phyloP scores from a whole-genome alignment of 2,888 invertebrate species.

The Disparrhopalites patrizii region DNA sequence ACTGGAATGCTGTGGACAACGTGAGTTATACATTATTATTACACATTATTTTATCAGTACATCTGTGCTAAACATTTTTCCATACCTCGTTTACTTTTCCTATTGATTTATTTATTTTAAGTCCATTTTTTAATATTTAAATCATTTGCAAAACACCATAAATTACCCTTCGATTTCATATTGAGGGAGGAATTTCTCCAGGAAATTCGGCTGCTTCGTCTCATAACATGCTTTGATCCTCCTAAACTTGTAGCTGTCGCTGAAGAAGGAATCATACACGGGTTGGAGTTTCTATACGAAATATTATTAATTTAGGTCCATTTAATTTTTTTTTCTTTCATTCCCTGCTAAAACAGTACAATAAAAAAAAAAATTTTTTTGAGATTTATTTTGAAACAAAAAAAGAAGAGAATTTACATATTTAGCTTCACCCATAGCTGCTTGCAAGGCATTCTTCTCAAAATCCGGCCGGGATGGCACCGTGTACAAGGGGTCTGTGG shows the following conservation, averaged over 20 bases:
- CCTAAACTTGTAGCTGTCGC: slow-evolving; percentile 55
- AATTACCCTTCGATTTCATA: slow-evolving; percentile 35
- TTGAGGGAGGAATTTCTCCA: slow-evolving; percentile 40
- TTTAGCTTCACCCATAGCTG: too few relatives aligned
- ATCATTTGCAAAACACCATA: not conserved
- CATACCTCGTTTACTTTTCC: too few relatives aligned
- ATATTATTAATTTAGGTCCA: not conserved
- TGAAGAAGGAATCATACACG: slow-evolving; percentile 60
- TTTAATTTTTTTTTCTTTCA: too few relatives aligned
- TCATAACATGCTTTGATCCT: slow-evolving; percentile 50
- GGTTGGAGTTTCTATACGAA: slow-evolving; percentile 44
- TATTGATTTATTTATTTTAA: too few relatives aligned
- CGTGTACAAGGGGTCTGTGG: slow-evolving; percentile 37
- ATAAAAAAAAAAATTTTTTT: too few relatives aligned
- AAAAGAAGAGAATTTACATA: not conserved
- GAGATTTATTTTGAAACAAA: too few relatives aligned
- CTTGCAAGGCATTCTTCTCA: slow-evolving; percentile 25
- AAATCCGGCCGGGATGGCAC: slow-evolving; percentile 36
- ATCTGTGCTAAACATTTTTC: not conserved
- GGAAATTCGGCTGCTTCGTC: slow-evolving; percentile 27
- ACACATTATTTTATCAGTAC: too few relatives aligned
- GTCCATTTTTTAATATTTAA: not conserved
- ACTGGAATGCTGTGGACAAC: not conserved
- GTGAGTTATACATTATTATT: too few relatives aligned
- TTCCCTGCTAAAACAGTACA: too few relatives aligned